phyloP scores from a whole-genome alignment of 2,888 invertebrate species.

The Hyposoter didymator region DNA sequence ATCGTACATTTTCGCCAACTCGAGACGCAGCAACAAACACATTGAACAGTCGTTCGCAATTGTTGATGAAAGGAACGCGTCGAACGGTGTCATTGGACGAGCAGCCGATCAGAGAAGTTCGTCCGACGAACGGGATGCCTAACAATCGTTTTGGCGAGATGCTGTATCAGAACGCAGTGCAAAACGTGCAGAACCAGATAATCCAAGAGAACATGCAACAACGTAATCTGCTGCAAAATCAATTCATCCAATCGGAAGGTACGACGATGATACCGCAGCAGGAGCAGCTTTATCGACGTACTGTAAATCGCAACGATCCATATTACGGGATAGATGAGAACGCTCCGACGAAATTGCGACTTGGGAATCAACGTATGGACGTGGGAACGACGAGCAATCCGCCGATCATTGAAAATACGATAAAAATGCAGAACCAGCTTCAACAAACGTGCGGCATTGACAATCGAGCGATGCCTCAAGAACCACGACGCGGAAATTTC shows the following conservation, averaged over 20 bases:
- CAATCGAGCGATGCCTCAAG: slow-evolving; percentile 81
- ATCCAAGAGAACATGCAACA: slow-evolving; percentile 83
- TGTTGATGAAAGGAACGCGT: slow-evolving; percentile 71
- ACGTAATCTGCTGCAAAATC: slow-evolving; percentile 77
- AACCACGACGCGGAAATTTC: slow-evolving; percentile 76
- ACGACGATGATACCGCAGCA: slow-evolving; percentile 37
- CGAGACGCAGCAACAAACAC: slow-evolving; percentile 81
- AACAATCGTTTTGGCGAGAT: slow-evolving; percentile 79
- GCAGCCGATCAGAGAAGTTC: slow-evolving; percentile 73
- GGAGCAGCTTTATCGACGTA: slow-evolving; percentile 57
- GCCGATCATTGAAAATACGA: slow-evolving; percentile 72
- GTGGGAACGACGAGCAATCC: slow-evolving; percentile 66
- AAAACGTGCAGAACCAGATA: slow-evolving; percentile 83
- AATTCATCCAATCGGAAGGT: slow-evolving; percentile 62
- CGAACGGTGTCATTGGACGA: slow-evolving; percentile 75
- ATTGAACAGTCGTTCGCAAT: slow-evolving; percentile 72
- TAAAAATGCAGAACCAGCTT: slow-evolving; percentile 77
- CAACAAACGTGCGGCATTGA: slow-evolving; percentile 71
- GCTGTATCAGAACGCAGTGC: slow-evolving; percentile 81
- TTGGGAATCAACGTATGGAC: slow-evolving; percentile 27
- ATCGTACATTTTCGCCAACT: slow-evolving; percentile 80
- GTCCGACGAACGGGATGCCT: slow-evolving; percentile 72
- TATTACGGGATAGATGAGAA: slow-evolving; percentile 47
- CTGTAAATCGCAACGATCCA: slow-evolving; percentile 47
- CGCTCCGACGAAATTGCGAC: slow-evolving; percentile 50